Conservation (phyloP, 2,888 invertebrate species). For the Aelia acuminata region DNA sequence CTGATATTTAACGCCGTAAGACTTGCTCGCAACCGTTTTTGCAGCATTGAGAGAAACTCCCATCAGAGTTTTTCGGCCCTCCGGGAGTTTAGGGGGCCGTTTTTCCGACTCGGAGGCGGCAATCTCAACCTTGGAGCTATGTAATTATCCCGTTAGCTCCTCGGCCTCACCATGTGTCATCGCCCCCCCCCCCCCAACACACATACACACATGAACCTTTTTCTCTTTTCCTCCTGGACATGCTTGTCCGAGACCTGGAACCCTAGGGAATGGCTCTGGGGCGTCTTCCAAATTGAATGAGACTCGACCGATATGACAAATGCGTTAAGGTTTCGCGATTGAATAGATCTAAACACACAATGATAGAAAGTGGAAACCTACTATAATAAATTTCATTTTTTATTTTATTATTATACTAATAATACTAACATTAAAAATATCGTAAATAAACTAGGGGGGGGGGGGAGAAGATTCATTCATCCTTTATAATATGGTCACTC, state of each 20-base stretch:
- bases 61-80: constrained; percentile 24
- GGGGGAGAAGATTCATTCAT: too few species aligned
- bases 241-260: background rate
- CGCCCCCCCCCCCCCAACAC: too few species aligned
- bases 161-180: constrained; percentile 4
- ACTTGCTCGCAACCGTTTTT: constrained; percentile 41
- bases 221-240: constrained; percentile 10
- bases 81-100: constrained; percentile 11
- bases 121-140: constrained; percentile 19
- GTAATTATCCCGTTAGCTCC: constrained; percentile 36
- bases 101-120: background rate
- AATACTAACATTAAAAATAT: too few species aligned
- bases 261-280: background rate
- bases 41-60: constrained; percentile 38
- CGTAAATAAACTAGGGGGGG: too few species aligned
- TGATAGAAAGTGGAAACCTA: background rate
- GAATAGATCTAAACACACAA: background rate
- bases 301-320: background rate
- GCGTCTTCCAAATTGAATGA: constrained; percentile 17
- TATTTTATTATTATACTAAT: too few species aligned
- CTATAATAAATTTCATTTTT: too few species aligned
- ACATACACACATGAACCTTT: constrained; percentile 40
- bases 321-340: background rate
- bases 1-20: constrained; percentile 44
- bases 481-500: too few species aligned